A percentile compares a stretch with the other conserved stretches of the same genome.
phyloP scores from a whole-genome alignment of 1,140 invertebrate genomes.

The Ips nitidus region DNA sequence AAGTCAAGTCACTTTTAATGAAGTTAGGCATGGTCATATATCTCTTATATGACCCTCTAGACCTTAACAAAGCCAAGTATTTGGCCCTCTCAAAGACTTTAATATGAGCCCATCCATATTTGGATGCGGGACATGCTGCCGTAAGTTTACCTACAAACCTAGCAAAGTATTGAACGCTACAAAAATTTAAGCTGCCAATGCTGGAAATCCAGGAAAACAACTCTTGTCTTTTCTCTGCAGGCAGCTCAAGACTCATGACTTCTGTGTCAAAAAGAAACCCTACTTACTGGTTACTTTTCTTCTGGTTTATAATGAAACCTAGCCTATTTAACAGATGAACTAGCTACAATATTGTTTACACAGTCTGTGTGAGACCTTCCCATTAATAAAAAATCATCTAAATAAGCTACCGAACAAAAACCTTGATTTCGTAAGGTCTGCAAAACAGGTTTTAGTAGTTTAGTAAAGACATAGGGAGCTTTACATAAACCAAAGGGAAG shows the following conservation, averaged over 20 bases:
- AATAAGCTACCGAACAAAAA: constrained; percentile 26
- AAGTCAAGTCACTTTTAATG: background rate
- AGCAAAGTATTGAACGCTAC: background rate
- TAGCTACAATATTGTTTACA: background rate
- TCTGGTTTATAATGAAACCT: constrained; percentile 10
- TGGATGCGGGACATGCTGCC: background rate
- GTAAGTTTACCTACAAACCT: background rate
- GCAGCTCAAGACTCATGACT: background rate
- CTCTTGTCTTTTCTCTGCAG: background rate
- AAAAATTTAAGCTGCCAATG: background rate
- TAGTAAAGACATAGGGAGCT: constrained; percentile 31
- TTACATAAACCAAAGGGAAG: constrained; percentile 22
- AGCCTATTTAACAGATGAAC: background rate
- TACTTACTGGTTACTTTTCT: constrained; percentile 7
- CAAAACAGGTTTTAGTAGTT: constrained; percentile 9
- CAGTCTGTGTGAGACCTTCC: background rate
- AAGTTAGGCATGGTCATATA: no score
- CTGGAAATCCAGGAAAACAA: background rate
- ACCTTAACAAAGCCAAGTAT: background rate
- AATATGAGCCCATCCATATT: no score
- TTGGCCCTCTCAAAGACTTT: no score
- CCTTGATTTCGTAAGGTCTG: constrained; percentile 19
- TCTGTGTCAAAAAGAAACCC: background rate
- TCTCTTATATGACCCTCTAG: background rate
- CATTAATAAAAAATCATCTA: constrained; percentile 32